Percentiles rank a stretch among this genome's conserved stretches.
These are phyloP conservation scores for Pygoscelis adeliae DNA, from an alignment of 2,113 vertebrate species.

Conservation along the genomic window DNA sequence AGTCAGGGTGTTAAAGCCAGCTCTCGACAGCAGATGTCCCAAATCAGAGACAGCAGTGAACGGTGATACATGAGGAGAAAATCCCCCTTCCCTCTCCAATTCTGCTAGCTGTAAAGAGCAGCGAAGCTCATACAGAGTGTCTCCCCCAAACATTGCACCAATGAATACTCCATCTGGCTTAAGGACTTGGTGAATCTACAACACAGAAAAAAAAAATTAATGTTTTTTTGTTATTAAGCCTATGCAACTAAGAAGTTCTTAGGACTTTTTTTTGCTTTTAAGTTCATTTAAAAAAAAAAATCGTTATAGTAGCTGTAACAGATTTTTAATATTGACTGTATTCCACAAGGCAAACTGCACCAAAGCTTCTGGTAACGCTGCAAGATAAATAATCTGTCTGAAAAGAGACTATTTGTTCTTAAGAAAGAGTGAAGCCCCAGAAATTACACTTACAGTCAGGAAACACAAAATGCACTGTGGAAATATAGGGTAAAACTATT, in stretches of 20 bases:
- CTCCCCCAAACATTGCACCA: slow-evolving; percentile 92
- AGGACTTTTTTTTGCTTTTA: background rate
- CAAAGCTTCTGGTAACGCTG: background rate
- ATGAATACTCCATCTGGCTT: slow-evolving; percentile 93
- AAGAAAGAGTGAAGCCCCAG: background rate
- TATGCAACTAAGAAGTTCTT: background rate
- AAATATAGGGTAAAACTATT: background rate
- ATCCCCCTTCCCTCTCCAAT: slow-evolving; percentile 91
- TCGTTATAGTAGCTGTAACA: accelerated
- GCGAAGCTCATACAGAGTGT: slow-evolving; percentile 92
- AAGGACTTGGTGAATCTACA: slow-evolving; percentile 88
- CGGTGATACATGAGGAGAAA: slow-evolving; percentile 90
- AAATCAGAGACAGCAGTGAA: slow-evolving; percentile 89
- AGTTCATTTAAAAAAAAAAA: background rate
- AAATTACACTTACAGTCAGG: background rate
- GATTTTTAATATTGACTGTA: background rate
- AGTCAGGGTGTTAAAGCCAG: slow-evolving; percentile 93
- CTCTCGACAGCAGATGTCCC: slow-evolving; percentile 88
- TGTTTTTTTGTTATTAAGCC: background rate
- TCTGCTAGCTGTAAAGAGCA: slow-evolving; percentile 94
- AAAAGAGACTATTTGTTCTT: background rate
- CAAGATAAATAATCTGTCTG: background rate
- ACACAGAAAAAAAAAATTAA: background rate
- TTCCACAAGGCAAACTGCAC: background rate
- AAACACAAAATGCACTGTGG: background rate